Conservation (phyloP, 2,888 invertebrate species). For the Dorcus hopei region DNA sequence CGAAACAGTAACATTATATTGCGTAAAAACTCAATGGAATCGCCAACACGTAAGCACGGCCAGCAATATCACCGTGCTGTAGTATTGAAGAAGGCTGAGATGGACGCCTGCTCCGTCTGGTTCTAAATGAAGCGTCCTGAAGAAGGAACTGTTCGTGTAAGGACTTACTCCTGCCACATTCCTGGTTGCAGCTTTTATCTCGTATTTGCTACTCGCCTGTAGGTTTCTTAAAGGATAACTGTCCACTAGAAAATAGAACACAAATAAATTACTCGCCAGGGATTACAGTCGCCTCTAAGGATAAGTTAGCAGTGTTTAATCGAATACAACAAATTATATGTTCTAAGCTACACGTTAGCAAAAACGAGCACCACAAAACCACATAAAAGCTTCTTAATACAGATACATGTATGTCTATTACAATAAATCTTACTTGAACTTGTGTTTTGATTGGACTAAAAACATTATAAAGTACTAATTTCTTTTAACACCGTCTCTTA, state of each 20-base stretch:
- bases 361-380: too few relatives aligned
- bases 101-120: constrained; percentile 10
- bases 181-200: constrained; percentile 54
- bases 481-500: too few relatives aligned
- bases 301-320: too few relatives aligned
- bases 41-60: background rate
- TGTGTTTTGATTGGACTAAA: too few relatives aligned
- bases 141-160: constrained; percentile 37
- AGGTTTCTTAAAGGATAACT: constrained; percentile 52
- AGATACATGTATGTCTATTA: too few relatives aligned
- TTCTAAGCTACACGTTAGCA: too few relatives aligned
- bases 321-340: too few relatives aligned
- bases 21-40: background rate
- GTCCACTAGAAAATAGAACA: constrained; percentile 43
- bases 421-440: too few relatives aligned
- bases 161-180: constrained; percentile 55
- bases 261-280: background rate
- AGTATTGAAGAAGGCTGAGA: background rate
- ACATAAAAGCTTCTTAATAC: too few relatives aligned
- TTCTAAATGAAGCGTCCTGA: constrained; percentile 30
- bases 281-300: too few relatives aligned
- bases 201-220: constrained; percentile 52
- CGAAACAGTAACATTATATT: too few relatives aligned
- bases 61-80: background rate
- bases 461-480: too few relatives aligned